Evolutionary conservation across 1,140 invertebrate species (phyloP), one percentile per base, ranked within the genome.

Genomic region (Proctacanthus coquilletti): DNA sequence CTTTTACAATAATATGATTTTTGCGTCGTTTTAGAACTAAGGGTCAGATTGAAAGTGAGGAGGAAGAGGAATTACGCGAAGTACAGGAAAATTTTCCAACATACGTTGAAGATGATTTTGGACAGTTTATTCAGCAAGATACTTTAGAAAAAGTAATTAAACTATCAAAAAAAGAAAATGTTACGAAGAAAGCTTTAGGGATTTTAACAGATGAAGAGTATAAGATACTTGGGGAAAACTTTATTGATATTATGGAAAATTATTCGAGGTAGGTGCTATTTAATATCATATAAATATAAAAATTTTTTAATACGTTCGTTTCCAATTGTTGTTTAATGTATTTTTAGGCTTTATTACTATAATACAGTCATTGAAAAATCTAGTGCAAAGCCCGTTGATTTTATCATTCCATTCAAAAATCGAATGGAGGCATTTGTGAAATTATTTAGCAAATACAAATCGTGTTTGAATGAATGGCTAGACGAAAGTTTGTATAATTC

Each of bases 71-170:
- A 1, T 61, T 73, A 29, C 51, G 68, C 18, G 83, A 89, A 49
- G 72, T 93, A 8, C 61, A 64, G 36, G 57, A 73, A 50, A 64
- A 80, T 41, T 95, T 94, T 48, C 88, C 88, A 0, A 75, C 73
- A 0, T 79, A 74, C 51, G 63, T 73, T 3, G 71, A 83, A 25
- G 50, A 62, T 27, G 80, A 83, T 52, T 84, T 79, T 53, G 57
- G 60, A 1, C 76, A 81, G 43, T 69, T 75, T 40, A 66, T 71
- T 11, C 56, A 66, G 13, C 43, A 51, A 21, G 45, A 50, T 4
- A 54, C 53, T 1, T 42, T 65, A 25, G 54, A 68, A 32, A 47
- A 59, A 34, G 53, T 53, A 5, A 44, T 49, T n/a, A 52, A 56
- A 34, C 21, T 46, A 11, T 45, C 42, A 32, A 46, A 44, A n/a